Conservation (phyloP, 2,113 vertebrate species). For the Progne subis region DNA sequence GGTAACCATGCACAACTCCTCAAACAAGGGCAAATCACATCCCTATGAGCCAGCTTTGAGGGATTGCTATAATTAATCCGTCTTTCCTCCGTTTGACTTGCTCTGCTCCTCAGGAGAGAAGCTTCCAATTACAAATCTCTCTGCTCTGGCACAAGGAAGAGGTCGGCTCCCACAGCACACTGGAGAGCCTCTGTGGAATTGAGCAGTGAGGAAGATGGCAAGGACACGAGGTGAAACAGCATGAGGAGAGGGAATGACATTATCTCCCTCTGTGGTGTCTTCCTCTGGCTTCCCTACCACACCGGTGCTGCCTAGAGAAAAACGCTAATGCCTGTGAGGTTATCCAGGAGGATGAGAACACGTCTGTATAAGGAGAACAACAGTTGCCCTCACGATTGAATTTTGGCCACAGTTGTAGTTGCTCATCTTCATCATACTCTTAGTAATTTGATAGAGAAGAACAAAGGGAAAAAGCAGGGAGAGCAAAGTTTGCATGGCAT, state of each 20-base stretch:
- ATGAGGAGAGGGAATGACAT: background rate
- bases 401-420: background rate
- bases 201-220: background rate
- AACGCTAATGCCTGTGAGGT: background rate
- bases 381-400: background rate
- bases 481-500: background rate
- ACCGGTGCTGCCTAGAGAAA: background rate
- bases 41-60: background rate
- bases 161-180: background rate
- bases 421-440: background rate
- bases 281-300: background rate
- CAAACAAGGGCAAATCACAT: constrained; percentile 17
- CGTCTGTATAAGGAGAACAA: background rate
- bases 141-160: constrained; percentile 11
- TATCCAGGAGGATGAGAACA: background rate
- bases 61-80: constrained; percentile 31
- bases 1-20: background rate
- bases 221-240: background rate
- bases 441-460: background rate
- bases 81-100: background rate
- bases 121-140: constrained; percentile 44
- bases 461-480: background rate
- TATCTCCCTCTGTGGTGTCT: background rate
- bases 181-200: background rate
- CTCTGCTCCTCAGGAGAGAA: constrained; percentile 20